These are phyloP conservation scores for Hoplodrina blanda DNA, from an alignment of 2,888 invertebrate species.

Conservation along the genomic window DNA sequence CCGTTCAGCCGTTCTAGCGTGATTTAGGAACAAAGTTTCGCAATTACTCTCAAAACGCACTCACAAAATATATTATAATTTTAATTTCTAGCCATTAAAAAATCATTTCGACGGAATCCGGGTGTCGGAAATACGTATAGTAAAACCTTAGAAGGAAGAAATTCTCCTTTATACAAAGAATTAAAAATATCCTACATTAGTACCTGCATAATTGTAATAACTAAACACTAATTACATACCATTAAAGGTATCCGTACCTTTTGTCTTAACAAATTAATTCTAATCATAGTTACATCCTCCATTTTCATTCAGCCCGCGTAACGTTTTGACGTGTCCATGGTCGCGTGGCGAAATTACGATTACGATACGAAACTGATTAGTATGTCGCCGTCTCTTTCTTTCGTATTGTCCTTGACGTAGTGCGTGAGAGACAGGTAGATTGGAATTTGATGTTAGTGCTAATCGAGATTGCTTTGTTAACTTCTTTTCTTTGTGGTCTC, in stretches of 20 bases:
- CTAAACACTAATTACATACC: conserved; percentile 42
- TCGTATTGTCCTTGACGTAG: conserved; percentile 50
- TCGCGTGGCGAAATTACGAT: conserved; percentile 64
- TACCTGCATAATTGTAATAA: background rate
- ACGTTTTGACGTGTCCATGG: conserved; percentile 64
- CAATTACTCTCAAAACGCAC: too few species aligned
- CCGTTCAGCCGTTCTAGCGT: too few species aligned
- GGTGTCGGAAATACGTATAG: background rate
- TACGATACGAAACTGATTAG: conserved; percentile 55
- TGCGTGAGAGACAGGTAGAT: conserved; percentile 48
- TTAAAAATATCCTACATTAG: too few species aligned
- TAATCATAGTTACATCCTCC: conserved; percentile 39
- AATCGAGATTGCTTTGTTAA: conserved; percentile 43
- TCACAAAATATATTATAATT: background rate
- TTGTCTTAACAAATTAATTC: conserved; percentile 61
- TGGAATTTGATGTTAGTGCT: conserved; percentile 40
- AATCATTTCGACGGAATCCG: background rate
- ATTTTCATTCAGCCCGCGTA: conserved; percentile 59
- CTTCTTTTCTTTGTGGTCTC: conserved; percentile 51
- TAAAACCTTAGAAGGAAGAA: background rate
- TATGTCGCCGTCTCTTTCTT: conserved; percentile 55
- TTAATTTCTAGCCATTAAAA: background rate
- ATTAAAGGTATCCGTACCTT: conserved; percentile 35
- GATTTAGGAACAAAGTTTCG: too few species aligned
- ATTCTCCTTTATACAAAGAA: too few species aligned